A percentile compares a stretch with the other conserved stretches of the same genome.
Evolutionary conservation across 2,888 invertebrate genomes (phyloP).

Genomic region (Hypercompe scribonia): DNA sequence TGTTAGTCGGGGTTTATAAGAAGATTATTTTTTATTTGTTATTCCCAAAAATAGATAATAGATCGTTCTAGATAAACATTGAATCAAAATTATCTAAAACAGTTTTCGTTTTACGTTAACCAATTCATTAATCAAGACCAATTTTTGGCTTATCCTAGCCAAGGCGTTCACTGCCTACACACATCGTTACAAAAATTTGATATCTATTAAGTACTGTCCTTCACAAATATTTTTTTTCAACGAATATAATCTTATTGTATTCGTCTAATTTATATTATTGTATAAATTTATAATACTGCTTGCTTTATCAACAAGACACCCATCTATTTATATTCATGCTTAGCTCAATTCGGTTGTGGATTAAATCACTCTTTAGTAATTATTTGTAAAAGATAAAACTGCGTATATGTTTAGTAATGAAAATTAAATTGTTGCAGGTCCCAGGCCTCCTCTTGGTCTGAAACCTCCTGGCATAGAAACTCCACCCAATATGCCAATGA

Average conservation of each 20-base stretch:
- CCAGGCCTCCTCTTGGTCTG: constrained; percentile 59
- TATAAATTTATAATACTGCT: not conserved
- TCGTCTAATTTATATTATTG: not conserved
- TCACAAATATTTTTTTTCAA: not conserved
- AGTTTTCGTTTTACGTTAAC: not conserved
- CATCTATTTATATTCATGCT: not conserved
- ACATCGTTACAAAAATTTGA: not conserved
- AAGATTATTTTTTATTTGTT: too few species aligned
- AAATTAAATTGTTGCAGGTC: constrained; percentile 69
- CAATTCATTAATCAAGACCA: not conserved
- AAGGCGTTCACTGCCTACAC: not conserved
- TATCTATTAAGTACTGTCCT: not conserved
- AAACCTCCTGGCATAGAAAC: constrained; percentile 81
- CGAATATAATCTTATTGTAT: not conserved
- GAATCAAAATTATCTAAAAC: too few species aligned
- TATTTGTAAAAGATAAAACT: not conserved
- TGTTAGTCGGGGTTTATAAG: not conserved
- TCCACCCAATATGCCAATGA: constrained; percentile 65
- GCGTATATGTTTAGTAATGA: not conserved
- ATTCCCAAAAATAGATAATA: too few species aligned
- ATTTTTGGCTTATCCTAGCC: not conserved
- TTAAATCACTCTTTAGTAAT: not conserved
- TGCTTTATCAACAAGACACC: not conserved
- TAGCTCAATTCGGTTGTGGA: not conserved
- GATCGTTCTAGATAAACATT: too few species aligned